phyloP scores from a whole-genome alignment of 1,140 invertebrate species.

The Theocolax elegans region DNA sequence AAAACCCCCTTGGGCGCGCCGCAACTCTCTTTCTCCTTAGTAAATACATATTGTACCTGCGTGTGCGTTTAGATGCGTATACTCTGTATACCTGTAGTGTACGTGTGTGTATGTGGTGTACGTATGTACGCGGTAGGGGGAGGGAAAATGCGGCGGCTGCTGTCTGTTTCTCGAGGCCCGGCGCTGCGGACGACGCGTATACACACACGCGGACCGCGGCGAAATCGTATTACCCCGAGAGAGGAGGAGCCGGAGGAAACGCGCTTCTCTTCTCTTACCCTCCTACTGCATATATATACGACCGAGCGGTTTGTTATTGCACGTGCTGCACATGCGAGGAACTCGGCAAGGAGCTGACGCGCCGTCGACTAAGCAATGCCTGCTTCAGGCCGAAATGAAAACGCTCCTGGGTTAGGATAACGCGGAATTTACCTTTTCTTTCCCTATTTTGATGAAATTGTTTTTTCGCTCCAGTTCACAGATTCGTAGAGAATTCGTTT shows the following conservation, averaged over 20 bases:
- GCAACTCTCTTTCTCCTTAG: neutral
- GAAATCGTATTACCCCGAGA: conserved; percentile 5
- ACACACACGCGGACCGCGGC: neutral
- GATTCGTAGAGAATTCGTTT: no score
- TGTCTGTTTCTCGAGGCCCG: conserved; percentile 5
- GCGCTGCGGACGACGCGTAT: conserved; percentile 4
- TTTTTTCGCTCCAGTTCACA: no score
- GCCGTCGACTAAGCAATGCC: neutral
- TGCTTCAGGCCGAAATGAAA: conserved; percentile 7
- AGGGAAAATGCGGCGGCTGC: neutral
- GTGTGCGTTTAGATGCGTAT: no score
- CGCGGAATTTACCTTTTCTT: no score
- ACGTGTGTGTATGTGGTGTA: no score
- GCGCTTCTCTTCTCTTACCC: neutral
- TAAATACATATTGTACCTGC: no score
- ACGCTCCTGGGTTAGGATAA: no score
- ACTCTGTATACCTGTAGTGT: no score
- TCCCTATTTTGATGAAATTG: no score
- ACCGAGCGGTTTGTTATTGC: conserved; percentile 11
- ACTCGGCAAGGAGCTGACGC: neutral
- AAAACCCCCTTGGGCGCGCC: conserved; percentile 20
- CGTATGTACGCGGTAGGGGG: neutral
- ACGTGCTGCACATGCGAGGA: conserved; percentile 1
- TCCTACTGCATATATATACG: neutral
- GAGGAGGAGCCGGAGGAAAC: neutral